These are phyloP conservation scores for Zaprionus bogoriensis DNA, from an alignment of 2,888 invertebrate species.

Conservation along the genomic window DNA sequence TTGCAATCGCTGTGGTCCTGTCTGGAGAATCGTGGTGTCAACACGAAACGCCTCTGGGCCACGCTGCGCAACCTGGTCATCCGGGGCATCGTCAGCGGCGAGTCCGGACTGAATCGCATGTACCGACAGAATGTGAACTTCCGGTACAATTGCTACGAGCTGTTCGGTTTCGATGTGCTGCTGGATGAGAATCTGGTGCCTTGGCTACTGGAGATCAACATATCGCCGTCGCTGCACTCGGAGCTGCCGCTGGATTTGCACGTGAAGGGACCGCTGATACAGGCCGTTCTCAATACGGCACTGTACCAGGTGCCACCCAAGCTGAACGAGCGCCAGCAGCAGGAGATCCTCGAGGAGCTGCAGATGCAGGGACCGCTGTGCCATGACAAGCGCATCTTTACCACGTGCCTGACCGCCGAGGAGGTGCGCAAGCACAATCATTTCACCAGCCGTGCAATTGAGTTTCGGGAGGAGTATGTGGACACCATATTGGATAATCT, in stretches of 20 bases:
- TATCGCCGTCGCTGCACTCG: slow-evolving; percentile 94
- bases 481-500: slow-evolving; percentile 91
- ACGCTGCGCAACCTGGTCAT: slow-evolving; percentile 94
- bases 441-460: slow-evolving; percentile 80
- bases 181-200: slow-evolving; percentile 95
- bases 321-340: slow-evolving; percentile 80
- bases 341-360: slow-evolving; percentile 75
- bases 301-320: slow-evolving; percentile 89
- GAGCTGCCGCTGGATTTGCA: slow-evolving; percentile 94
- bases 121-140: slow-evolving; percentile 89
- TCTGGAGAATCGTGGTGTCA: slow-evolving; percentile 86
- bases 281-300: slow-evolving; percentile 94
- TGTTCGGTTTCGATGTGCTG: slow-evolving; percentile 97
- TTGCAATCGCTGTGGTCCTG: slow-evolving; percentile 87
- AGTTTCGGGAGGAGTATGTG: slow-evolving; percentile 84
- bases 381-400: slow-evolving; percentile 88
- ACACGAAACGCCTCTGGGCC: slow-evolving; percentile 91
- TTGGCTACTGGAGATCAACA: slow-evolving; percentile 97
- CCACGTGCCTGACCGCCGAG: slow-evolving; percentile 87
- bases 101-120: slow-evolving; percentile 89
- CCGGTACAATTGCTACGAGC: slow-evolving; percentile 95
- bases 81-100: slow-evolving; percentile 95
- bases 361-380: slow-evolving; percentile 84
- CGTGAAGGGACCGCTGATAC: slow-evolving; percentile 96
- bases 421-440: slow-evolving; percentile 86